Base-by-base conservation (phyloP, 92 coral and sea anemone species). In the Chrysogorgia sp. region DNA sequence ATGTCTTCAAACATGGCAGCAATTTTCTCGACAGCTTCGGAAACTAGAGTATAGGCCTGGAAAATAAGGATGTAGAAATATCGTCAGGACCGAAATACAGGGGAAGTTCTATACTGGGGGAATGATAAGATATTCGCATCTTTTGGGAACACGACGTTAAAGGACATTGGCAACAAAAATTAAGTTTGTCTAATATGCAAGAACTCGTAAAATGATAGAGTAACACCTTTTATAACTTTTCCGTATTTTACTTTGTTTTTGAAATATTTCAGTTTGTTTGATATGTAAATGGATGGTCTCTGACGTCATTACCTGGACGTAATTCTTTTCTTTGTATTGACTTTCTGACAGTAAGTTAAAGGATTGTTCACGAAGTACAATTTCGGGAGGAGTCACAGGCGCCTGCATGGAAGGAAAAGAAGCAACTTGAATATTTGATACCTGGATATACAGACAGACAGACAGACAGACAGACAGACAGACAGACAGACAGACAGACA, bases 1-100 rank as follows among this genome's bases (percentile, higher is more conserved):
- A 90, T 90, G 71, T 90, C 90, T n/a, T 60, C 88, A 49, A 90
- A 79, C 32, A 84, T 76, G n/a, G 80, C 34, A 57, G 88, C 96
- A 79, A 90, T 60, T 74, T 83, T 90, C 33, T 81, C 81, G 34
- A 90, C 88, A 8, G 96, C 72, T 34, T 88, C 90, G 32, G 81
- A 75, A 2, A 90, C 61, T 21, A 88, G 65, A 23, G 75, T 50
- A 57, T 90, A 85, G 6, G 89, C 90, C 96, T 90, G 63, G 50
- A 19, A 52, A 52, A 37, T 25, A 70, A 30, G 40, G 12, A 77
- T 47, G 30, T 1, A 31, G 15, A 2, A 34, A 33, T 45, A 14
- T 25, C 41, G 9, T n/a, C n/a, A n/a, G n/a, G n/a, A n/a, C n/a
- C n/a, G n/a, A n/a, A n/a, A n/a, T n/a, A n/a, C n/a, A n/a, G n/a